Base-by-base conservation (phyloP, 2,797 vertebrate genomes). In the Petrocephalus schoutedeni region DNA sequence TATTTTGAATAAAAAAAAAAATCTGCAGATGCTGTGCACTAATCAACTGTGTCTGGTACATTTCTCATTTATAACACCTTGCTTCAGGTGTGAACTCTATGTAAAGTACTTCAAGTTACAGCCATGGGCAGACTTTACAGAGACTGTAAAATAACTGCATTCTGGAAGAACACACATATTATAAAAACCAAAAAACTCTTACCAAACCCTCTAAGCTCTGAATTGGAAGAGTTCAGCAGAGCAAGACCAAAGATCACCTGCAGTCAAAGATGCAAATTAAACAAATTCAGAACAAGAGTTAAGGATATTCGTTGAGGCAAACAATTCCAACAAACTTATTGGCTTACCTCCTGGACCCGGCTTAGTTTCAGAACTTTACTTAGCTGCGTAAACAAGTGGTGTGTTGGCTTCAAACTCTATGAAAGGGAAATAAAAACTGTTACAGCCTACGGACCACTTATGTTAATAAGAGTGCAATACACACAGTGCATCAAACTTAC, bases 281-380 rank as follows among this genome's bases (percentile, higher is more conserved):
- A n/a, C 41, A 64, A 9, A 64, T 23, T 67, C n/a, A 85, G 49
- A 64, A 49, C 10, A 86, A 14, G 19, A 16, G 4, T 10, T 41
- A 86, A 21, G 14, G 12, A 28, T 49, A 45, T 45, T 8, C 16
- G 45, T 80, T 49, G 49, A 49, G 7, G 74, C 74, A 80, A n/a
- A 80, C 2, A 80, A 77, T 45, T 77, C 41, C 56, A 28, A 53
- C 8, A 57, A 86, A 36, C 28, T 59, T 10, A 67, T 12, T 8
- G 0, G 45, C 96, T 92, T 95, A 99, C 98, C 97, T 99, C 98
- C 94, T 99, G 98, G 94, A 99, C 98, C 94, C 99, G 99, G 96
- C 96, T 99, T 95, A 99, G 96, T 92, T 99, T 99, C 90, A 99
- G 97, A 94, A 99, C 98, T 97, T 99, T 99, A 97, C 98, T 99